Evolutionary conservation across 1,140 invertebrate species (phyloP), one percentile per base, ranked within the genome.

Genomic region (Ooceraea biroi): DNA sequence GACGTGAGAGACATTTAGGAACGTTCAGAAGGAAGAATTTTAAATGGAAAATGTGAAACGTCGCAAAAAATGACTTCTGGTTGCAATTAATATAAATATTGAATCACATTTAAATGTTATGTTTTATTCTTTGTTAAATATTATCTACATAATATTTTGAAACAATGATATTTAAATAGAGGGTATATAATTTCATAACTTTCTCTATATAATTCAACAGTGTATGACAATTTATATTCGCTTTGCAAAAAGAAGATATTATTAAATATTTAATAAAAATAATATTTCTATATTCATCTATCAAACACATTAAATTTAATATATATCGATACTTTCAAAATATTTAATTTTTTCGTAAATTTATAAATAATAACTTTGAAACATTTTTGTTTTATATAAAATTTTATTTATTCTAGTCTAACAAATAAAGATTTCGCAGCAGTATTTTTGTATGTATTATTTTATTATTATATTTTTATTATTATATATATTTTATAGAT

Each of bases 181-280:
- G 36, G 2, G 11, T 8, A 19, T 4, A 12, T 55, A 44, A 68
- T 68, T 36, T 0, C 17, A 55, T 55, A 52, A 57, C 55, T 46
- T 55, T 69, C 14, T 2, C 14, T 22, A 2, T 50, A 65, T 41
- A 36, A 48, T 14, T 65, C 10, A 4, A 52, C 52, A n/a, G n/a
- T 41, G 19, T 69, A n/a, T 19, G 10, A 78, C n/a, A n/a, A 78
- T 78, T 78, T 65, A 63, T 19, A 25, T 44, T 36, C 7, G 0
- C 17, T 19, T 25, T 66, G 30, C 19, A 22, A 27, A 44, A 78
- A 55, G 41, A 55, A 68, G 63, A 30, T 36, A 22, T 0, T 17
- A 27, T 68, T 68, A 12, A 41, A 76, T 65, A 76, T 63, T 50
- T 65, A 50, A 48, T 76, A 61, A 50, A 50, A 3, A 76, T 41